A percentile compares a stretch with the other conserved stretches of the same genome.
phyloP scores from a whole-genome alignment of 1,140 invertebrate genomes.

The Chironomus tepperi region DNA sequence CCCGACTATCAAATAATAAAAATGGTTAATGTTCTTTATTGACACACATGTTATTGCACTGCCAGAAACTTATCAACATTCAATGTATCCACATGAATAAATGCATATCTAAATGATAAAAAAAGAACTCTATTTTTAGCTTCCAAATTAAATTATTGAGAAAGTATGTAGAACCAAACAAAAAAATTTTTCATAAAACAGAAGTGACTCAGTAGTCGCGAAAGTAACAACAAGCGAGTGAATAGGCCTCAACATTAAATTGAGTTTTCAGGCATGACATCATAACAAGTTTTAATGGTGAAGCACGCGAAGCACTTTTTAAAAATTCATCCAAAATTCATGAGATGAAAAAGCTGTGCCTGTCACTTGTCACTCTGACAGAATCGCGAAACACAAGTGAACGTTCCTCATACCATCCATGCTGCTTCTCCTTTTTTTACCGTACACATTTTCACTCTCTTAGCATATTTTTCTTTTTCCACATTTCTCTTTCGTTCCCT shows the following conservation, averaged over 20 bases:
- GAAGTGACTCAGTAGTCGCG: neutral
- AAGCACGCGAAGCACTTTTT: neutral
- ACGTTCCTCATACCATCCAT: too few relatives aligned
- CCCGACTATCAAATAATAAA: too few relatives aligned
- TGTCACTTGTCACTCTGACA: neutral
- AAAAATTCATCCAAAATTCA: constrained; percentile 3
- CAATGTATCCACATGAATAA: too few relatives aligned
- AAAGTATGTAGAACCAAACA: neutral
- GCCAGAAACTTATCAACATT: too few relatives aligned
- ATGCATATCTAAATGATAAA: too few relatives aligned
- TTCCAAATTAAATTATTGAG: too few relatives aligned
- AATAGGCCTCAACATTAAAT: neutral
- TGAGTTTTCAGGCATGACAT: constrained; percentile 12
- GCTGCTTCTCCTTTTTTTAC: too few relatives aligned
- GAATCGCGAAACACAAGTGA: too few relatives aligned
- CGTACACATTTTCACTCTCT: too few relatives aligned
- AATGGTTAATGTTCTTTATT: too few relatives aligned
- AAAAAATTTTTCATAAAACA: neutral
- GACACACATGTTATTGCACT: too few relatives aligned
- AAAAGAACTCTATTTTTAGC: too few relatives aligned
- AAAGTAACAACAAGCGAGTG: neutral
- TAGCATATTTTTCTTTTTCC: neutral
- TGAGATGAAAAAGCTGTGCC: neutral
- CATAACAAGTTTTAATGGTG: constrained; percentile 10
- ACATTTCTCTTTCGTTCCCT: neutral